Percentiles rank a stretch among this genome's conserved stretches.
Evolutionary conservation across 2,797 vertebrate genomes (phyloP).

Genomic region (Scyliorhinus canicula): DNA sequence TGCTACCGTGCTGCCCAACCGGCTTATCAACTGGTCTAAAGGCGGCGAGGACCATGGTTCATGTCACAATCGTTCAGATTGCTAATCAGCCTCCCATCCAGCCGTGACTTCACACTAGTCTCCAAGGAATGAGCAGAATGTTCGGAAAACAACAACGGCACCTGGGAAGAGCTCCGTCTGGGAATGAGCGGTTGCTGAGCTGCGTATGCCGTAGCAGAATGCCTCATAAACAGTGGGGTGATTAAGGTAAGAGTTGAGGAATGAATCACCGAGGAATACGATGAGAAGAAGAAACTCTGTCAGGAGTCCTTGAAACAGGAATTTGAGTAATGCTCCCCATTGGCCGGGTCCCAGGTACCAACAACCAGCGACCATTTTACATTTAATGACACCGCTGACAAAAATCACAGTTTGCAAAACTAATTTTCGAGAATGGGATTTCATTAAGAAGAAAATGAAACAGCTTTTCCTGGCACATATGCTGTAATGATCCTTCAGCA

Average conservation of each 20-base stretch:
- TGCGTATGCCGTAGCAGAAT: neutral
- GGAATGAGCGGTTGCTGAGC: too few species aligned
- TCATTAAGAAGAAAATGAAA: neutral
- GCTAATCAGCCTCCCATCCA: neutral
- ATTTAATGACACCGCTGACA: neutral
- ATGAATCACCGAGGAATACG: neutral
- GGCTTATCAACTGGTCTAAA: too few species aligned
- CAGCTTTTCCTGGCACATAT: neutral
- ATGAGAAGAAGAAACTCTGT: neutral
- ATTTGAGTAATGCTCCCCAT: neutral
- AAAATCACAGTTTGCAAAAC: neutral
- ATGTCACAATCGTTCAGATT: rapidly evolving
- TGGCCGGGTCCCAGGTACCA: neutral
- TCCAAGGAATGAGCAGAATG: neutral
- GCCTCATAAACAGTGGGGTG: neutral
- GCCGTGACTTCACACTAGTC: neutral
- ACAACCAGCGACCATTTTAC: neutral
- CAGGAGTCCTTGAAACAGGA: neutral
- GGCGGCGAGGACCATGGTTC: neutral
- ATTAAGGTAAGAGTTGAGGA: neutral
- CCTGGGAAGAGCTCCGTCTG: neutral
- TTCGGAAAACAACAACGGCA: neutral
- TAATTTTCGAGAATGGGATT: neutral
- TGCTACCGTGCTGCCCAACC: too few species aligned
- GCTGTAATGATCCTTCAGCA: neutral